phyloP scores from a whole-genome alignment of 2,113 vertebrate genomes.

The Callocephalon fimbriatum region DNA sequence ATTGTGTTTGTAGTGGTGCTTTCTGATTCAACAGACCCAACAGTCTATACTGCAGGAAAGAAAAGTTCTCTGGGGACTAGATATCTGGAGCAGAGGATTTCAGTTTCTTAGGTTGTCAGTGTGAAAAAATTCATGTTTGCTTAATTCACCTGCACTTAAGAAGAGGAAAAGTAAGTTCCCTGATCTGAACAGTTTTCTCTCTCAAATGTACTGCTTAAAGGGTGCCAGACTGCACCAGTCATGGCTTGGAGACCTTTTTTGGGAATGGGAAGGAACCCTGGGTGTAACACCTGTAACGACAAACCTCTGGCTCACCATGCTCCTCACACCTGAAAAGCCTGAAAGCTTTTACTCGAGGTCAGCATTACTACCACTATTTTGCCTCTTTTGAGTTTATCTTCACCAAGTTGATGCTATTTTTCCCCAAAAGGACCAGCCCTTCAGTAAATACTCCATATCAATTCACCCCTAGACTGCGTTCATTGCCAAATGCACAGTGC shows the following conservation, averaged over 20 bases:
- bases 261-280: not conserved
- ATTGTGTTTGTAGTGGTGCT: not conserved
- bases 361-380: not conserved
- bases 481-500: accelerated
- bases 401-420: not conserved
- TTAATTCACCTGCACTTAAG: not conserved
- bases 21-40: not conserved
- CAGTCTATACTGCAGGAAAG: not conserved
- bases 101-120: not conserved
- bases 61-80: not conserved
- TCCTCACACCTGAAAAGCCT: not conserved
- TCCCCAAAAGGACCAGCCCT: not conserved
- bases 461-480: not conserved
- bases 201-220: not conserved
- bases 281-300: not conserved
- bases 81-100: not conserved
- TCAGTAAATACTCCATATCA: not conserved
- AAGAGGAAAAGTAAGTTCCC: not conserved
- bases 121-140: not conserved
- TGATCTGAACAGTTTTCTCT: not conserved
- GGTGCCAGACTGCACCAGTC: not conserved
- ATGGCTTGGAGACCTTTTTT: not conserved
- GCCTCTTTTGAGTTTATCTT: not conserved
- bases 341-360: not conserved
- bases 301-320: not conserved